Conservation (phyloP, 2,888 invertebrate genomes). For the Calliopum simillimum region DNA sequence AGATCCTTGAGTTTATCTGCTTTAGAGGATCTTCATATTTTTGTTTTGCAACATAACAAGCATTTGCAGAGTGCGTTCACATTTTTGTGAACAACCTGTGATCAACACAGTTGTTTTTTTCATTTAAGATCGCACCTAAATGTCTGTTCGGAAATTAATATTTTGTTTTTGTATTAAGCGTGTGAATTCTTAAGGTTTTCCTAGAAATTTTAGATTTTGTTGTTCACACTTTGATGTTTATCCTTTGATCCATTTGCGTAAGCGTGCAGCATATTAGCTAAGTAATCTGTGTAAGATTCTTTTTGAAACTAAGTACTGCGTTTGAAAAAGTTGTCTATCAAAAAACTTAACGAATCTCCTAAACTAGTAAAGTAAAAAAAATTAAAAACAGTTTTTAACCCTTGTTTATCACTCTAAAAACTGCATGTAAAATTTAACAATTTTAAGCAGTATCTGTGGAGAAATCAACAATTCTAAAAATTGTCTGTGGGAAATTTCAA, state of each 20-base stretch:
- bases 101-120: neutral
- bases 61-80: neutral
- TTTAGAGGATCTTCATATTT: conserved; percentile 28
- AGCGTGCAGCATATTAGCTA: no score
- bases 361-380: no score
- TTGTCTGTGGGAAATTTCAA: no score
- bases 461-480: no score
- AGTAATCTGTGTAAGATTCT: no score
- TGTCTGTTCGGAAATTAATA: neutral
- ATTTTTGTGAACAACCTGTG: conserved; percentile 17
- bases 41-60: neutral
- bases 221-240: neutral
- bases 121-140: conserved; percentile 2
- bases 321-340: no score
- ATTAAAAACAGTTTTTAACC: no score
- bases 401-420: no score
- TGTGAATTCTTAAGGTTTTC: conserved; percentile 11
- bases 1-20: conserved; percentile 29
- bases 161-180: neutral
- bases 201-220: neutral
- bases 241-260: neutral
- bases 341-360: no score
- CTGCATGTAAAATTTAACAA: no score
- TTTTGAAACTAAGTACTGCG: no score
- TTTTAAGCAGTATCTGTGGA: no score